Evolutionary conservation across 2,888 invertebrate genomes (phyloP), one percentile per base, ranked within the genome.

Genomic region (Euzophera pinguis): DNA sequence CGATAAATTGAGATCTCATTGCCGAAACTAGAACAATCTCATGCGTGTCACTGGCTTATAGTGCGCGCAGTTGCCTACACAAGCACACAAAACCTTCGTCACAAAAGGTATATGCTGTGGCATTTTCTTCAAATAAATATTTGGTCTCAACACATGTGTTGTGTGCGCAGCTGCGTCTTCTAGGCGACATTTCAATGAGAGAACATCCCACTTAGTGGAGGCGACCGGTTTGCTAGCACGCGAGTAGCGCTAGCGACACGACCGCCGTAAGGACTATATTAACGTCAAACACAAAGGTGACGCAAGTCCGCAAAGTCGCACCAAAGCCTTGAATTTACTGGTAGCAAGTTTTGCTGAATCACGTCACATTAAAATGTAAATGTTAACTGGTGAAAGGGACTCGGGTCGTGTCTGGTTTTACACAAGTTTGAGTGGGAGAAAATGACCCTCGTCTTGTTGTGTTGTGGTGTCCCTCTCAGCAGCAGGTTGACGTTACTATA

Each of bases 121-220:
- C 6, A 38, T 38, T 38, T 14, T 38, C 13, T 38, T 32, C 6
- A 12, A 13, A 13, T 8, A 39, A 8, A 16, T 16, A 39, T 39
- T 39, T 16, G 1, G 10, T 9, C 9, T 32, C 8, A 10, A 10
- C 9, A 7, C 9, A 3, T 16, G 39, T 39, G 45, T 45, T 39
- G 45, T 45, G 45, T 45, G 10, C 32, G 32, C 45, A 45, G 45
- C 45, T 34, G 45, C 45, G 32, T 32, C 5, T 45, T 22, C 5
- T 45, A 45, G 45, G 45, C 45, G 45, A 32, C 10, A 45, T 45
- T 17, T 41, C 41, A 34, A 45, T 32, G 13, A 32, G 29, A 29
- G 8, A 32, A 16, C 16, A 16, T 16, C 16, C 10, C 32, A 34
- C 32, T 14, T 32, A 45, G 32, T 32, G 32, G 32, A 45, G 45